Evolutionary conservation across 2,113 vertebrate species (phyloP).

Genomic region (Alethe castanea): DNA sequence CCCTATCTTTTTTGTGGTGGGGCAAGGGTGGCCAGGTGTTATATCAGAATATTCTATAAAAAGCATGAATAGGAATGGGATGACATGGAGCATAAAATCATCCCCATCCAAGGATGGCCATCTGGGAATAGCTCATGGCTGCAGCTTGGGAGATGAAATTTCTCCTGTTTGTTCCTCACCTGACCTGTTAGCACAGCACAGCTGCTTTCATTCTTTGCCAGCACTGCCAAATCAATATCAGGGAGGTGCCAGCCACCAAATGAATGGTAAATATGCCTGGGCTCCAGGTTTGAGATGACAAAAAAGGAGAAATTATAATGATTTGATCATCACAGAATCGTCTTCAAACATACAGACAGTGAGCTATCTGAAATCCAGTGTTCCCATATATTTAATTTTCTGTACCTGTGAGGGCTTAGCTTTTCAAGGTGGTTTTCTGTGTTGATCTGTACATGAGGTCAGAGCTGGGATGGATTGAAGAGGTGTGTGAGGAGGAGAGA

Average conservation of each 20-base stretch:
- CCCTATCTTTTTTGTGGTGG: neutral
- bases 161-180: neutral
- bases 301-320: neutral
- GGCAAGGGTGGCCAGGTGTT: neutral
- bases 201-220: neutral
- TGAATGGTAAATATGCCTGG: neutral
- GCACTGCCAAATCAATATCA: neutral
- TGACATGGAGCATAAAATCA: neutral
- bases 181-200: fast-evolving
- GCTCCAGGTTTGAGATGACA: neutral
- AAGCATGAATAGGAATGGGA: neutral
- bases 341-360: neutral
- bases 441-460: neutral
- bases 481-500: too few relatives aligned
- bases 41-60: neutral
- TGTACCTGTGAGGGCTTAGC: neutral
- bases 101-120: too few relatives aligned
- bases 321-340: neutral
- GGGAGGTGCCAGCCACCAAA: neutral
- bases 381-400: neutral
- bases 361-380: neutral
- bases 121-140: neutral
- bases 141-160: neutral
- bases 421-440: neutral
- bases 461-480: neutral